Conservation (phyloP, 1,140 invertebrate species). For the Leptinotarsa defecta region DNA sequence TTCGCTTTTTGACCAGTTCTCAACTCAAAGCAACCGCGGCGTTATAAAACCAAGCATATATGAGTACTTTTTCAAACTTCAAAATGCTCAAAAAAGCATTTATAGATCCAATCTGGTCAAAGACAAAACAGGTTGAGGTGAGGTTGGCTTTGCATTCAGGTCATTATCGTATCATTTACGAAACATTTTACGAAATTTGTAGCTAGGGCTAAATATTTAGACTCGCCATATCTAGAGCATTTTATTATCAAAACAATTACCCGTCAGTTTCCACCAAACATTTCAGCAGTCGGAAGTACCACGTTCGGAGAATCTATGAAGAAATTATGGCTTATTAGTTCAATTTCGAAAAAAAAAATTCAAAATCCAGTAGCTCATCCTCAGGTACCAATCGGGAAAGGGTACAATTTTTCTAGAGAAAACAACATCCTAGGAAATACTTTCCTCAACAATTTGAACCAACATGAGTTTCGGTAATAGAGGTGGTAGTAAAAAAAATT, state of each 20-base stretch:
- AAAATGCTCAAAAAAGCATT: no score
- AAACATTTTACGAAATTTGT: not conserved
- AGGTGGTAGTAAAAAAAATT: no score
- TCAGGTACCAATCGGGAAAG: no score
- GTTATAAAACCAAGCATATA: no score
- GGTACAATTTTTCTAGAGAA: no score
- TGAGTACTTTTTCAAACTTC: no score
- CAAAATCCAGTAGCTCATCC: no score
- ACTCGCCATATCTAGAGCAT: not conserved
- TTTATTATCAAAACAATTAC: not conserved
- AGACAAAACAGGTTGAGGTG: not conserved
- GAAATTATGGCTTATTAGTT: not conserved
- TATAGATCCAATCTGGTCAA: not conserved
- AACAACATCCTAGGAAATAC: no score
- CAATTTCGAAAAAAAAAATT: not conserved
- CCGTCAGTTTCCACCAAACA: not conserved
- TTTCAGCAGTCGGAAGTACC: not conserved
- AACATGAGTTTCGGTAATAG: no score
- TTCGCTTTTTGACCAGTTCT: no score
- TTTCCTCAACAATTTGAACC: no score
- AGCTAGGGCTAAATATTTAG: not conserved
- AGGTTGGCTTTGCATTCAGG: not conserved
- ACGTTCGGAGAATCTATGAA: not conserved
- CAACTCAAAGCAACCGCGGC: no score
- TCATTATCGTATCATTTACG: not conserved